Percentiles rank a stretch among this genome's conserved stretches.
These are phyloP conservation scores for Pammene fasciana DNA, from an alignment of 2,888 invertebrate species.

Conservation along the genomic window DNA sequence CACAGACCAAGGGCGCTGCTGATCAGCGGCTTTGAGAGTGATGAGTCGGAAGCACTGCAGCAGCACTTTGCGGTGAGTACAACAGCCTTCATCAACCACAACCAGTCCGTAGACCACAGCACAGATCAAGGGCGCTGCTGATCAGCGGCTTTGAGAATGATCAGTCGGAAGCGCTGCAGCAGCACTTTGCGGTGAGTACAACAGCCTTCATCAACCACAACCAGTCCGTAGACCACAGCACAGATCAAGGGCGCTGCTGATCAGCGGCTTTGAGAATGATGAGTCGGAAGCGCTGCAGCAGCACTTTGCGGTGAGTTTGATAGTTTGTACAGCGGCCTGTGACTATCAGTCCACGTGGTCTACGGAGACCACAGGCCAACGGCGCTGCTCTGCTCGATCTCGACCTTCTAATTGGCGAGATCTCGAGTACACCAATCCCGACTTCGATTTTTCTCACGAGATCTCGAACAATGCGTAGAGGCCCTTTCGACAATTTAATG, in stretches of 20 bases:
- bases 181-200: constrained; percentile 91
- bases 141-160: constrained; percentile 94
- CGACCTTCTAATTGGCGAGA: no score
- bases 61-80: constrained; percentile 92
- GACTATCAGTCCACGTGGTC: constrained; percentile 88
- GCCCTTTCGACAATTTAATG: no score
- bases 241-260: constrained; percentile 91
- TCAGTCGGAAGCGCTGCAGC: constrained; percentile 90
- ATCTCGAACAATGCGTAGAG: no score
- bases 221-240: constrained; percentile 88
- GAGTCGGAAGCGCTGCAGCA: constrained; percentile 90
- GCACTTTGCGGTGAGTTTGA: constrained; percentile 95
- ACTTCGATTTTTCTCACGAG: no score
- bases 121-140: constrained; percentile 90
- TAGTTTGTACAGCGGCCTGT: constrained; percentile 67
- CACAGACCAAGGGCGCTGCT: constrained; percentile 93
- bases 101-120: constrained; percentile 90
- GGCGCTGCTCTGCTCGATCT: no score
- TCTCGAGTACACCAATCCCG: no score
- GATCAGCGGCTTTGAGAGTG: constrained; percentile 93
- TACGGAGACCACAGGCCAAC: constrained; percentile 95
- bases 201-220: constrained; percentile 77
- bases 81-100: constrained; percentile 77
- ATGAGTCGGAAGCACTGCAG: constrained; percentile 91
- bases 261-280: constrained; percentile 93